Conservation (phyloP, 2,888 invertebrate genomes). For the Clivina fossor region DNA sequence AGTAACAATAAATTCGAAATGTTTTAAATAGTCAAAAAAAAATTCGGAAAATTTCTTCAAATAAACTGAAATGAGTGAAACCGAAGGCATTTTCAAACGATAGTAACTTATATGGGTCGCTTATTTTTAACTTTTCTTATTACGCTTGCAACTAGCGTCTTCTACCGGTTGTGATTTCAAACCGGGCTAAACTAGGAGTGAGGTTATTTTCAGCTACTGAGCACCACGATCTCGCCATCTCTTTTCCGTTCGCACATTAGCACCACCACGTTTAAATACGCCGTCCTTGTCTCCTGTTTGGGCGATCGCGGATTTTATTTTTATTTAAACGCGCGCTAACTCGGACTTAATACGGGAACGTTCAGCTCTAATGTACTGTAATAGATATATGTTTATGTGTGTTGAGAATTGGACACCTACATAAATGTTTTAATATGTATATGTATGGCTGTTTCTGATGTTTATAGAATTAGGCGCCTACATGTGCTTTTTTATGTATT, state of each 20-base stretch:
- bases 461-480: not conserved
- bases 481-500: too few species aligned
- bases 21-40: too few species aligned
- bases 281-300: constrained; percentile 4
- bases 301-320: constrained; percentile 12
- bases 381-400: not conserved
- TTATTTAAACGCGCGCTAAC: constrained; percentile 13
- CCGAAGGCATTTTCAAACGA: too few species aligned
- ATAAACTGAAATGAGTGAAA: too few species aligned
- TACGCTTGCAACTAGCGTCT: constrained; percentile 35
- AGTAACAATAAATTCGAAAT: too few species aligned
- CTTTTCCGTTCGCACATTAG: constrained; percentile 9
- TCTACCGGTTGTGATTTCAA: constrained; percentile 31
- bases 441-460: not conserved
- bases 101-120: constrained; percentile 23
- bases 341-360: constrained; percentile 22
- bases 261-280: too few species aligned
- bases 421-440: not conserved
- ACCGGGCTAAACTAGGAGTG: constrained; percentile 47
- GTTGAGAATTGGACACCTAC: not conserved
- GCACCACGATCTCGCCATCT: constrained; percentile 27
- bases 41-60: too few species aligned
- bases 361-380: not conserved
- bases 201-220: constrained; percentile 46
- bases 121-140: constrained; percentile 16